These are phyloP conservation scores for Ormyrus rosae DNA, from an alignment of 2,888 invertebrate genomes.

Conservation along the genomic window DNA sequence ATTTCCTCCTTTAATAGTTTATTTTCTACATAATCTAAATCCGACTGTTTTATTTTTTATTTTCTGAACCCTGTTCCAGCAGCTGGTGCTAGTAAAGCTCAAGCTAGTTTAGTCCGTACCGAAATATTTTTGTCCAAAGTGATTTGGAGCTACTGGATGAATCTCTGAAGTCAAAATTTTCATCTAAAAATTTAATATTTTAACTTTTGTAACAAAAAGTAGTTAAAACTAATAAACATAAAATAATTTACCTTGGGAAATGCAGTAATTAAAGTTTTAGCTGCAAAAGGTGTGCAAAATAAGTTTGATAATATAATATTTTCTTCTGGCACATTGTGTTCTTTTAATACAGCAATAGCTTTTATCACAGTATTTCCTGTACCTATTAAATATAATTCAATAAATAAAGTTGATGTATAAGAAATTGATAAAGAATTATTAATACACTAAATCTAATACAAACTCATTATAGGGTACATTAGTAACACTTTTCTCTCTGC, in stretches of 20 bases:
- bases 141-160: constrained; percentile 95
- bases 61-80: constrained; percentile 47
- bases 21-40: constrained; percentile 54
- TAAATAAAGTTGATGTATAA: background rate
- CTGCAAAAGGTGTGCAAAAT: constrained; percentile 96
- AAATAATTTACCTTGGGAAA: constrained; percentile 82
- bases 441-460: constrained; percentile 65
- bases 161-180: constrained; percentile 97
- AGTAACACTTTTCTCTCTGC: constrained; percentile 90
- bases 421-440: background rate
- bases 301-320: constrained; percentile 98
- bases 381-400: constrained; percentile 72
- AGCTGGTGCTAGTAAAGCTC: constrained; percentile 53
- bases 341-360: constrained; percentile 95
- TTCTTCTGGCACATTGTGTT: constrained; percentile 95
- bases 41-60: constrained; percentile 16
- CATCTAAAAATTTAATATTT: constrained; percentile 79
- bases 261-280: constrained; percentile 87
- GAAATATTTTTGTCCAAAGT: constrained; percentile 99
- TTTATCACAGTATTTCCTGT: constrained; percentile 97
- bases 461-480: constrained; percentile 99
- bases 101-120: constrained; percentile 88
- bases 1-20: constrained; percentile 51
- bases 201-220: constrained; percentile 17
- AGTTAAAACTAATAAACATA: background rate